Base-by-base conservation (phyloP, 2,113 vertebrate genomes). In the Edolisoma coerulescens region DNA sequence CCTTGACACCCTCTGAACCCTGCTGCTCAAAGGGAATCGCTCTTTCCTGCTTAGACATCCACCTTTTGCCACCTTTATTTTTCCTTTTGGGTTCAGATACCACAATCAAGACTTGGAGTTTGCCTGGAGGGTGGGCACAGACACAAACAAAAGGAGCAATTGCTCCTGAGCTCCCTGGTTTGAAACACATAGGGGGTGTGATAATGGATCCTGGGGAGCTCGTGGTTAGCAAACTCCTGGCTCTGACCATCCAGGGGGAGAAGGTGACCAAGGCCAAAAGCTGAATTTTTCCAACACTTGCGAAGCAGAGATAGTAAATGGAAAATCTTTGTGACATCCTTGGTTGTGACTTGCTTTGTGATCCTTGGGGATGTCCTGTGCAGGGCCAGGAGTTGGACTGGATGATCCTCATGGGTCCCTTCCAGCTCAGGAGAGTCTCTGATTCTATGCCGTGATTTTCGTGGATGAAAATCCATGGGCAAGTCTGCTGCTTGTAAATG, bases 401-500 rank as follows among this genome's bases (percentile, higher is more conserved):
- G 7, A 42, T 16, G 32, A 42, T 63, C 49, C 35, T 42, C 0
- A 0, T 49, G 63, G 30, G 30, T 56, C 10, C 22, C 42, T 76
- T 63, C 49, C 23, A 56, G 27, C 42, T 42, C n/a, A 69, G n/a
- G 63, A 69, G 30, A 13, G 47, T 69, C 41, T 69, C 10, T 77
- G 49, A 56, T 42, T 56, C 42, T 30, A 2, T 63, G 61, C 49
- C 30, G 0, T n/a, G 74, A 45, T 42, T 74, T 61, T 79, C 28
- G 6, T 9, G 23, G 45, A 39, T 88, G 47, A 42, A 82, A 71
- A 78, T 42, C 42, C 32, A 6, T 21, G 11, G 20, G 3, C 1
- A 2, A 8, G 20, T 88, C 59, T 60, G 20, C 11, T 53, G 47
- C 47, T 10, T 24, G 23, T 41, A 53, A 44, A 49, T 5, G 5